A percentile compares a stretch with the other conserved stretches of the same genome.
These are phyloP conservation scores for Rotaria socialis DNA, from an alignment of 2,888 invertebrate genomes.

Conservation along the genomic window DNA sequence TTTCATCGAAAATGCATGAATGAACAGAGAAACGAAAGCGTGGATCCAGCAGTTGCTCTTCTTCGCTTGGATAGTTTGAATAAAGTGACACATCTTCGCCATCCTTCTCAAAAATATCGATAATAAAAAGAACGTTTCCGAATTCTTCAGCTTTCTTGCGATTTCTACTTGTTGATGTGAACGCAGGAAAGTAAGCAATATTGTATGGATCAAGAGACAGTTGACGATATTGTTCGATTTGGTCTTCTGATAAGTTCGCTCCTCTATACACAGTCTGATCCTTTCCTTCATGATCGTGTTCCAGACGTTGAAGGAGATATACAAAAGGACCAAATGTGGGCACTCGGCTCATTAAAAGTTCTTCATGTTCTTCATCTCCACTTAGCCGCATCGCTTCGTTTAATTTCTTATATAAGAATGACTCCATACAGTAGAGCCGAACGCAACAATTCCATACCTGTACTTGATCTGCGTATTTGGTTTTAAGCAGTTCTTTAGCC, in stretches of 20 bases:
- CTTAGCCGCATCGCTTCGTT: background rate
- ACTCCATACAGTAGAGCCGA: background rate
- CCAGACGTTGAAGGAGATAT: background rate
- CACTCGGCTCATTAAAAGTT: background rate
- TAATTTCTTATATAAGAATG: background rate
- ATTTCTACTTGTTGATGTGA: background rate
- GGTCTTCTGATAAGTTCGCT: background rate
- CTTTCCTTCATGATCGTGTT: rapidly evolving
- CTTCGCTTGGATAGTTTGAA: background rate
- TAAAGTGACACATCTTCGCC: background rate
- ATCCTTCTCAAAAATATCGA: background rate
- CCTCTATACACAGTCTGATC: background rate
- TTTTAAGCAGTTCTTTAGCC: background rate
- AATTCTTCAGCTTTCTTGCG: background rate
- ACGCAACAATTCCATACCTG: background rate
- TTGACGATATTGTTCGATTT: background rate
- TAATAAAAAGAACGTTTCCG: background rate
- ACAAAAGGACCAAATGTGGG: background rate
- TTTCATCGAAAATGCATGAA: background rate
- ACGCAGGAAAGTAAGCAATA: background rate
- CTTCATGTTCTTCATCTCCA: background rate
- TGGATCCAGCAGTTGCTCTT: background rate
- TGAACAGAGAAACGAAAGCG: background rate
- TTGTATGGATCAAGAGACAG: no score
- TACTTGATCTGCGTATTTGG: background rate